phyloP scores from a whole-genome alignment of 2,113 vertebrate genomes.

The Hippocampus comes region DNA sequence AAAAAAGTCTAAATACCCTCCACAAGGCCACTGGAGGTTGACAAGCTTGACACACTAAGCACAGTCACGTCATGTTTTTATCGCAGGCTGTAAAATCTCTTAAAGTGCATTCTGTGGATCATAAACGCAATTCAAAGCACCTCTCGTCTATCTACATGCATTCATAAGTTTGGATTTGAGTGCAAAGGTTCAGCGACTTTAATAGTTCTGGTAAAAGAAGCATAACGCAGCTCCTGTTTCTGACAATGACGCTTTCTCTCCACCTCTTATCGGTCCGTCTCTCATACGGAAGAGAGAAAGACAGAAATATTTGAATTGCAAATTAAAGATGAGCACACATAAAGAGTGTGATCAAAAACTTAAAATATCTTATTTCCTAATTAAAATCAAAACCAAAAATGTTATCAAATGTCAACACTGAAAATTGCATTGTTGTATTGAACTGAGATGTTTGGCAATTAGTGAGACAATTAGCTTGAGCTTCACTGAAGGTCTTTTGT shows the following conservation, averaged over 20 bases:
- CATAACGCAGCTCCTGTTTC: slow-evolving; percentile 30
- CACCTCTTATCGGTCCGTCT: slow-evolving; percentile 19
- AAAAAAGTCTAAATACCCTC: not conserved
- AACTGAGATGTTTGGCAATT: too few relatives aligned
- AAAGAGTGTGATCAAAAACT: too few relatives aligned
- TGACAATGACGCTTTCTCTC: slow-evolving; percentile 37
- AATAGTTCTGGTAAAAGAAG: slow-evolving; percentile 26
- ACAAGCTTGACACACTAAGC: not conserved
- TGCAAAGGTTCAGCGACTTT: slow-evolving; percentile 5
- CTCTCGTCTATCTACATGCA: not conserved
- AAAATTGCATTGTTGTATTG: too few relatives aligned
- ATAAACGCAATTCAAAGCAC: not conserved
- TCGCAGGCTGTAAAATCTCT: not conserved
- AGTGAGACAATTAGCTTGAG: too few relatives aligned
- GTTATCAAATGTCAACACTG: too few relatives aligned
- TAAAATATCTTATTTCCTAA: too few relatives aligned
- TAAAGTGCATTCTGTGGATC: not conserved
- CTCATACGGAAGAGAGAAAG: not conserved
- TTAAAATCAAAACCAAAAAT: too few relatives aligned
- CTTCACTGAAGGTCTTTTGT: too few relatives aligned
- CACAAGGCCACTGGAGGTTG: not conserved
- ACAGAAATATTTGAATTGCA: too few relatives aligned
- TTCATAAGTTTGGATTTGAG: not conserved
- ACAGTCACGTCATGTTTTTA: not conserved
- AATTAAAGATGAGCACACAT: too few relatives aligned